Base-by-base conservation (phyloP, 2,888 invertebrate genomes). In the Drosophila flavopinicola region DNA sequence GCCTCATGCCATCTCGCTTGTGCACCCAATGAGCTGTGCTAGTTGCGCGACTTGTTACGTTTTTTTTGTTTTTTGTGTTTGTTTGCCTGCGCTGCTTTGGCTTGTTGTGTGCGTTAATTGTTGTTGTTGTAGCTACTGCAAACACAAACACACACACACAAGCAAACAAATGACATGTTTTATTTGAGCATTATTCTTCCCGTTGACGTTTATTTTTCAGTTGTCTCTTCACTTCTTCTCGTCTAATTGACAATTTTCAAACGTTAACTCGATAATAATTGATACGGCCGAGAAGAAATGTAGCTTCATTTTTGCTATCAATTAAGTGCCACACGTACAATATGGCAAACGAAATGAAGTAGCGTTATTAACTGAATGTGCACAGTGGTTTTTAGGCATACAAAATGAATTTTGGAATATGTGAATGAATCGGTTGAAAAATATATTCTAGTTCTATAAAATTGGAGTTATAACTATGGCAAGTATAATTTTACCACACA, bases 1-100 rank as follows among this genome's bases (percentile, higher is more conserved):
- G 58, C 63, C 60, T 66, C 23, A 25, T 66, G 75, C 69, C 66
- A 1, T 77, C 76, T 71, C 87, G 51, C 49, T 85, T 44, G n/a
- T 44, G 44, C 78, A 42, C 44, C 75, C 85, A 84, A 80, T 84
- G 65, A 68, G 68, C 73, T 47, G 56, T 41, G 57, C 56, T 66
- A 74, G 61, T 69, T 64, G 64, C 33, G 42, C 17, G 48, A 27
- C 42, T 35, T 38, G 37, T 74, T 58, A 45, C 41, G 32, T 65
- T 65, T 41, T 39, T 47, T 49, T 30, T 33, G 5, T 42, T 38
- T 10, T 56, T 42, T 1, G n/a, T n/a, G n/a, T 15, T 24, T 39
- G 29, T 20, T 59, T 60, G 49, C 24, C 29, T 49, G 47, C 54
- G 33, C 59, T 59, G 60, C 73, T 47, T 54, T 64, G 49, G 57